A percentile compares a stretch with the other conserved stretches of the same genome.
Evolutionary conservation across 2,888 invertebrate genomes (phyloP).

Genomic region (Diplazon laetatorius): DNA sequence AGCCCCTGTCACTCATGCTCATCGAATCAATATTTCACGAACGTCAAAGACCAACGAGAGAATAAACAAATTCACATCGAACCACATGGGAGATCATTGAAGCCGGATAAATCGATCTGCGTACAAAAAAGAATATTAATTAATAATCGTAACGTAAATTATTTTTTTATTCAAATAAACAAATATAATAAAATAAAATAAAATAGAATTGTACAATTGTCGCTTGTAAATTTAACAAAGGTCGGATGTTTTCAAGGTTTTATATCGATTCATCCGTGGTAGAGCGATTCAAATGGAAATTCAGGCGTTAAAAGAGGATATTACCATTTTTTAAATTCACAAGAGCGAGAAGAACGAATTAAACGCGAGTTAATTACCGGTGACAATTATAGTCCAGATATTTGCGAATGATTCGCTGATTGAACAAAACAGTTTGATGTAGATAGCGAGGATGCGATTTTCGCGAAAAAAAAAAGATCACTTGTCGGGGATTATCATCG

Average conservation of each 20-base stretch:
- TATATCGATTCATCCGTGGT: too few species aligned
- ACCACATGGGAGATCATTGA: too few species aligned
- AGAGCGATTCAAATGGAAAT: too few species aligned
- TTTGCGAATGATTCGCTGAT: neutral
- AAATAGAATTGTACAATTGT: too few species aligned
- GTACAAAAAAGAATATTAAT: too few species aligned
- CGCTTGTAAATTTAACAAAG: too few species aligned
- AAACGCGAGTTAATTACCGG: constrained; percentile 5
- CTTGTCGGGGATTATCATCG: constrained; percentile 29
- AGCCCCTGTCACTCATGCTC: neutral
- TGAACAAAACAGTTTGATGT: constrained; percentile 13
- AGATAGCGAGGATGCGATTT: neutral
- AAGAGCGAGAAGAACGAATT: neutral
- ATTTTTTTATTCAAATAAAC: too few species aligned
- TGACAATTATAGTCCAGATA: constrained; percentile 15
- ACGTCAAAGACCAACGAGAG: neutral
- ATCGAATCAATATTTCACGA: neutral
- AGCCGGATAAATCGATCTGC: too few species aligned
- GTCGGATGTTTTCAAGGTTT: too few species aligned
- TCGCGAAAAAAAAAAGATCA: constrained; percentile 13
- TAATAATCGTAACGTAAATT: too few species aligned
- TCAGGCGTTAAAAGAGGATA: neutral
- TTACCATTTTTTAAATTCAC: neutral
- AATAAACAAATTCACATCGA: too few species aligned
- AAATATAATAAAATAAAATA: too few species aligned